Percentiles rank a stretch among this genome's conserved stretches.
Evolutionary conservation across 2,888 invertebrate species (phyloP).

Genomic region (Muschampia plurimacula): DNA sequence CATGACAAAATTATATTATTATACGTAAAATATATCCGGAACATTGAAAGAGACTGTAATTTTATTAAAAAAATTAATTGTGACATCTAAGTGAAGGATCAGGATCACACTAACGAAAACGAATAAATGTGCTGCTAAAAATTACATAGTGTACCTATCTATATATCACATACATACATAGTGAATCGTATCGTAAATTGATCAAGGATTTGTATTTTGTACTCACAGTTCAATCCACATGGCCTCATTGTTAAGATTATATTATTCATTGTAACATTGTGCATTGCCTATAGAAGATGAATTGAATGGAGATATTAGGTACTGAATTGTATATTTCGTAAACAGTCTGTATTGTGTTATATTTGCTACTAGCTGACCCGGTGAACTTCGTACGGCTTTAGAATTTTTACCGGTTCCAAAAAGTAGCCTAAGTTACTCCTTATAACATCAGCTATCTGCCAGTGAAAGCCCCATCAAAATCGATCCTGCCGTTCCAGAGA

Average conservation of each 20-base stretch:
- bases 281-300: slow-evolving; percentile 9
- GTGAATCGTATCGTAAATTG: neutral
- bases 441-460: too few relatives aligned
- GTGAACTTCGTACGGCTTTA: too few relatives aligned
- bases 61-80: neutral
- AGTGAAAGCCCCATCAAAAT: too few relatives aligned
- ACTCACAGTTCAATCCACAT: slow-evolving; percentile 5
- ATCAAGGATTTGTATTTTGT: neutral
- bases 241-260: slow-evolving; percentile 8
- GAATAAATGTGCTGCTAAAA: neutral
- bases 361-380: too few relatives aligned
- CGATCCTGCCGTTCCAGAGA: too few relatives aligned
- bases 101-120: neutral
- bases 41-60: neutral
- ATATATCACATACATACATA: neutral
- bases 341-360: neutral
- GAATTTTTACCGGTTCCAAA: too few relatives aligned
- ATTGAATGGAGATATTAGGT: slow-evolving; percentile 13
- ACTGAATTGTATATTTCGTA: neutral
- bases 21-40: neutral
- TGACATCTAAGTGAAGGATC: neutral
- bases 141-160: neutral
- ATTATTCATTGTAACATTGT: slow-evolving; percentile 28
- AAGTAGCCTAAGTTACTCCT: too few relatives aligned
- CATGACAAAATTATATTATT: too few relatives aligned